Percentiles rank a stretch among this genome's conserved stretches.
Evolutionary conservation across 2,888 invertebrate genomes (phyloP).

Genomic region (Polydesmus complanatus): DNA sequence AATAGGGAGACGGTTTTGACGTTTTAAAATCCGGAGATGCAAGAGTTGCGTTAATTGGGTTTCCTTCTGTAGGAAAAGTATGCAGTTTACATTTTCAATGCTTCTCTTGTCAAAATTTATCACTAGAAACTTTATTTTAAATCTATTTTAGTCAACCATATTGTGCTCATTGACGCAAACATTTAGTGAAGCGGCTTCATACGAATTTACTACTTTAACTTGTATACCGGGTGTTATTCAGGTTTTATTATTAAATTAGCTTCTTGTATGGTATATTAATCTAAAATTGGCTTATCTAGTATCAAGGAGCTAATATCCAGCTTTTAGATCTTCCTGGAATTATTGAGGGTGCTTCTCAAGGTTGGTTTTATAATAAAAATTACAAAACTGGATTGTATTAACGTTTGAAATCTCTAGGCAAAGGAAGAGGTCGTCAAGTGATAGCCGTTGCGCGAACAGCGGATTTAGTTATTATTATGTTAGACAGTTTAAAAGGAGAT

Average conservation of each 20-base stretch:
- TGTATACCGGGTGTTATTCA: slow-evolving; percentile 99
- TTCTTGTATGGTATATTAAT: background rate
- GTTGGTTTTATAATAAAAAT: slow-evolving; percentile 24
- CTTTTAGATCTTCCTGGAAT: slow-evolving; percentile 96
- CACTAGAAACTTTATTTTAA: background rate
- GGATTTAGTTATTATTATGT: slow-evolving; percentile 96
- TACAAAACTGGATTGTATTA: background rate
- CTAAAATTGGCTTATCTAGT: slow-evolving; percentile 33
- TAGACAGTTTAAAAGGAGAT: slow-evolving; percentile 97
- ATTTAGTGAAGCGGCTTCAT: slow-evolving; percentile 90
- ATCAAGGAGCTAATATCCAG: slow-evolving; percentile 97
- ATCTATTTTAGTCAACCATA: slow-evolving; percentile 63
- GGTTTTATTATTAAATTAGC: slow-evolving; percentile 24
- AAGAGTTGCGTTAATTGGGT: slow-evolving; percentile 90
- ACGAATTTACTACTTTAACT: slow-evolving; percentile 97
- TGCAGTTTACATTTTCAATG: too few species aligned
- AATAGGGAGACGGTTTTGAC: slow-evolving; percentile 70
- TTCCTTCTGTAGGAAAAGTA: slow-evolving; percentile 94
- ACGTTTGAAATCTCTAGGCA: slow-evolving; percentile 39
- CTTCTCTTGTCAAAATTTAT: background rate
- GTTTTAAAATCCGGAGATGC: slow-evolving; percentile 99
- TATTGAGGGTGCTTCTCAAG: slow-evolving; percentile 95
- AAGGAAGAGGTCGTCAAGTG: slow-evolving; percentile 83
- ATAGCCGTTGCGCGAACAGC: slow-evolving; percentile 98
- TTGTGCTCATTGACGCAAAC: slow-evolving; percentile 90